A percentile compares a stretch with the other conserved stretches of the same genome.
Conservation (phyloP, 2,888 invertebrate species). For the Auanema freiburgensis region DNA sequence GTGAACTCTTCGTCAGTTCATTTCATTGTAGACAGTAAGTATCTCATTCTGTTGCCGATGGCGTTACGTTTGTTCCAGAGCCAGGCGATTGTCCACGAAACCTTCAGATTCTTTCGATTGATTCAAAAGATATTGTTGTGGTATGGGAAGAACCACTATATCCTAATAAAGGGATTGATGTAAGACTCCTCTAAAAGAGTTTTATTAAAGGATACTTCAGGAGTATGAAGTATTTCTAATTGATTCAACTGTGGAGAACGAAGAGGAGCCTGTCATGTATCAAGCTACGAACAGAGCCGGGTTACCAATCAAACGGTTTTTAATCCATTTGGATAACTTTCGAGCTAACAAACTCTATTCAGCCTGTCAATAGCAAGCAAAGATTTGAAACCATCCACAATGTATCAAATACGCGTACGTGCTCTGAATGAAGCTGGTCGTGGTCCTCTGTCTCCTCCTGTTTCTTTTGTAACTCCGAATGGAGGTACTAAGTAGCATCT, state of each 20-base stretch:
- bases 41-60: neutral
- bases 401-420: slow-evolving; percentile 35
- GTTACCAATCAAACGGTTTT: too few species aligned
- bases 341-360: neutral
- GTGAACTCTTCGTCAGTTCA: slow-evolving; percentile 32
- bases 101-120: slow-evolving; percentile 31
- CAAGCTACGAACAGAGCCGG: neutral
- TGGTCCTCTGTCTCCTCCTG: slow-evolving; percentile 30
- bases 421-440: slow-evolving; percentile 38
- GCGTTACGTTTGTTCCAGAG: slow-evolving; percentile 21
- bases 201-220: slow-evolving; percentile 5
- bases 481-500: slow-evolving; percentile 22
- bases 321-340: neutral
- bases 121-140: slow-evolving; percentile 32
- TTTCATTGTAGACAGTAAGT: slow-evolving; percentile 37
- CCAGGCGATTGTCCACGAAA: slow-evolving; percentile 43
- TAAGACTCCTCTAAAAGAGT: neutral
- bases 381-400: slow-evolving; percentile 30
- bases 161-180: slow-evolving; percentile 35
- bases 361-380: slow-evolving; percentile 29
- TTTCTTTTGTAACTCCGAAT: slow-evolving; percentile 33
- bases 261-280: neutral
- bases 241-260: neutral
- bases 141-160: slow-evolving; percentile 37
- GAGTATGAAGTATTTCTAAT: slow-evolving; percentile 12